A percentile compares a stretch with the other conserved stretches of the same genome.
These are phyloP conservation scores for Poeciliopsis turrubarensis DNA, from an alignment of 2,113 vertebrate species.

Conservation along the genomic window DNA sequence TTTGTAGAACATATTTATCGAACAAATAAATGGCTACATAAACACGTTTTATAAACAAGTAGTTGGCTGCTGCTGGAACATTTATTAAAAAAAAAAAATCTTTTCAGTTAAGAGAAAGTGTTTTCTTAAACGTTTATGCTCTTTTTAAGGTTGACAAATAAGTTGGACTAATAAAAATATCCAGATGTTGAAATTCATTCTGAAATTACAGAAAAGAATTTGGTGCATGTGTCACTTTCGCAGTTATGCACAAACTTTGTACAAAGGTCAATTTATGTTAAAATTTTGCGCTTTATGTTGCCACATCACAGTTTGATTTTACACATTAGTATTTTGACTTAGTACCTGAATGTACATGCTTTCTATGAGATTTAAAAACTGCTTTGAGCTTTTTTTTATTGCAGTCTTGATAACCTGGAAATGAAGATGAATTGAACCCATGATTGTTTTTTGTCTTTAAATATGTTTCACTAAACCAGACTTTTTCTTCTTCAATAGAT, in stretches of 20 bases:
- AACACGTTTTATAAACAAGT: conserved; percentile 31
- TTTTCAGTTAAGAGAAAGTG: background rate
- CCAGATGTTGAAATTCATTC: background rate
- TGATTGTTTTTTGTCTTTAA: no score
- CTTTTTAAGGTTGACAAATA: background rate
- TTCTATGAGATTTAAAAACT: background rate
- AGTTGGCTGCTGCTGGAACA: conserved; percentile 4
- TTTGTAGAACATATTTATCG: conserved; percentile 40
- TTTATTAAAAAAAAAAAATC: conserved; percentile 1
- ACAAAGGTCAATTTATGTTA: background rate
- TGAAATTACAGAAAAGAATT: background rate
- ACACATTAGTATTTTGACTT: background rate
- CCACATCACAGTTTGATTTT: background rate
- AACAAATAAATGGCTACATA: conserved; percentile 25
- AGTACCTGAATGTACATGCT: background rate
- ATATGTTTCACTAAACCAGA: no score
- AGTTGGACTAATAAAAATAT: background rate
- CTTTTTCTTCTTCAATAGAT: background rate
- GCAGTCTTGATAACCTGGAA: background rate
- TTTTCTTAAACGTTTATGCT: conserved; percentile 18
- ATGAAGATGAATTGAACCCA: background rate
- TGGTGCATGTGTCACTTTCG: background rate
- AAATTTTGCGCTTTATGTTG: no score
- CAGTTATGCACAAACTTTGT: background rate
- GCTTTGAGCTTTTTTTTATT: background rate